A percentile compares a stretch with the other conserved stretches of the same genome.
phyloP scores from a whole-genome alignment of 2,888 invertebrate species.

The Apodemia zela region DNA sequence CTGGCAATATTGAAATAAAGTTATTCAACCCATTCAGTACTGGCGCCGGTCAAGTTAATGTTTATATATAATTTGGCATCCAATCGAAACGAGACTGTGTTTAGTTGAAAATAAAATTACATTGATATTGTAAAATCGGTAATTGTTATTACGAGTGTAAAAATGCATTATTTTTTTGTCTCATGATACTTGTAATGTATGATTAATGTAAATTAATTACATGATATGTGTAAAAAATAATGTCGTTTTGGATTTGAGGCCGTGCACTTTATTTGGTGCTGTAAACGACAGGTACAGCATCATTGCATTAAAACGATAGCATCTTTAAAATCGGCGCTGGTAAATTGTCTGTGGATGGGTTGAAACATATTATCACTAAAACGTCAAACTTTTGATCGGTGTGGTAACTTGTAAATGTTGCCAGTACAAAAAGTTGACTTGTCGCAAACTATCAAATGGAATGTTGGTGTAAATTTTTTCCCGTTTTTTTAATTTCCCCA shows the following conservation, averaged over 20 bases:
- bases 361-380: neutral
- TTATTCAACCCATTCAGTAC: slow-evolving; percentile 18
- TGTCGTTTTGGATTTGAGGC: too few relatives aligned
- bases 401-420: slow-evolving; percentile 48
- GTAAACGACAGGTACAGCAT: too few relatives aligned
- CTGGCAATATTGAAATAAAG: slow-evolving; percentile 56
- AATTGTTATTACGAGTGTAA: too few relatives aligned
- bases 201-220: too few relatives aligned
- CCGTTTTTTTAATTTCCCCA: slow-evolving; percentile 47
- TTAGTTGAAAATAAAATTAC: slow-evolving; percentile 23
- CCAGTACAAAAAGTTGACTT: slow-evolving; percentile 56
- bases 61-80: too few relatives aligned
- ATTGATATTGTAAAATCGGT: neutral
- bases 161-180: too few relatives aligned
- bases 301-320: too few relatives aligned
- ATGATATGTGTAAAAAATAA: too few relatives aligned
- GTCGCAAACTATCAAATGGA: slow-evolving; percentile 80
- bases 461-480: slow-evolving; percentile 83
- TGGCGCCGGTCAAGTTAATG: too few relatives aligned
- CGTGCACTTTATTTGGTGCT: too few relatives aligned
- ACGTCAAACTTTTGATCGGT: slow-evolving; percentile 10
- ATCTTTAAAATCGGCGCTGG: neutral
- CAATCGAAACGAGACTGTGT: too few relatives aligned
- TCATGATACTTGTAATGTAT: too few relatives aligned
- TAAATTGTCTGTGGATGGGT: neutral